Percentiles rank a stretch among this genome's conserved stretches.
phyloP scores from a whole-genome alignment of 2,113 vertebrate genomes.

The Ictalurus furcatus region DNA sequence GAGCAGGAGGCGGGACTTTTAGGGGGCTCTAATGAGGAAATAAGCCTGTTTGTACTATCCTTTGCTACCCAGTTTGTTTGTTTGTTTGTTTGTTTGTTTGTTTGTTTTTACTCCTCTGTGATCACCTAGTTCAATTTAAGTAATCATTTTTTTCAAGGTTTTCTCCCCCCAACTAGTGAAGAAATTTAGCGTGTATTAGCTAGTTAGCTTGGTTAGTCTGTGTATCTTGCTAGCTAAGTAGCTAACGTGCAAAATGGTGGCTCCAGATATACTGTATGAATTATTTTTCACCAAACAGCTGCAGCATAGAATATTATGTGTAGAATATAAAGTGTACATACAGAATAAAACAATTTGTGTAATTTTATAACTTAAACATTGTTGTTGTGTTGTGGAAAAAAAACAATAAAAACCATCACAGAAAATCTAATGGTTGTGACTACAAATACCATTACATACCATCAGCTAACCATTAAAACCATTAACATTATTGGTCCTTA shows the following conservation, averaged over 20 bases:
- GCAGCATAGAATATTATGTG: background rate
- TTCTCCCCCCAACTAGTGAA: too few species aligned
- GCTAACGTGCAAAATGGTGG: slow-evolving; percentile 18
- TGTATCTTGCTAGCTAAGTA: background rate
- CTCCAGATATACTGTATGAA: background rate
- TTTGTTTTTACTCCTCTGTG: background rate
- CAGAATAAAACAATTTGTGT: background rate
- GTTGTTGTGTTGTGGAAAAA: background rate
- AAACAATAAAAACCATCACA: too few species aligned
- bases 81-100: too few species aligned
- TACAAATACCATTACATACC: too few species aligned
- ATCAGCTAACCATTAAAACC: too few species aligned
- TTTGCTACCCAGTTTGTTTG: background rate
- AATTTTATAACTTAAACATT: background rate
- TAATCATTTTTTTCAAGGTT: background rate
- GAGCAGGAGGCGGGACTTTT: background rate
- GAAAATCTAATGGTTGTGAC: too few species aligned
- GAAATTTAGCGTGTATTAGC: background rate
- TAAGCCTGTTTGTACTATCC: background rate
- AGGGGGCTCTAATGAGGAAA: background rate
- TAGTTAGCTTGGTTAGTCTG: background rate
- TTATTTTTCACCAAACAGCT: background rate
- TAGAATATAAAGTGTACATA: background rate
- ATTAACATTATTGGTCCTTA: too few species aligned
- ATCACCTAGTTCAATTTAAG: background rate